Percentiles rank a stretch among this genome's conserved stretches.
Conservation (phyloP, 2,797 vertebrate genomes). For the Masticophis lateralis region DNA sequence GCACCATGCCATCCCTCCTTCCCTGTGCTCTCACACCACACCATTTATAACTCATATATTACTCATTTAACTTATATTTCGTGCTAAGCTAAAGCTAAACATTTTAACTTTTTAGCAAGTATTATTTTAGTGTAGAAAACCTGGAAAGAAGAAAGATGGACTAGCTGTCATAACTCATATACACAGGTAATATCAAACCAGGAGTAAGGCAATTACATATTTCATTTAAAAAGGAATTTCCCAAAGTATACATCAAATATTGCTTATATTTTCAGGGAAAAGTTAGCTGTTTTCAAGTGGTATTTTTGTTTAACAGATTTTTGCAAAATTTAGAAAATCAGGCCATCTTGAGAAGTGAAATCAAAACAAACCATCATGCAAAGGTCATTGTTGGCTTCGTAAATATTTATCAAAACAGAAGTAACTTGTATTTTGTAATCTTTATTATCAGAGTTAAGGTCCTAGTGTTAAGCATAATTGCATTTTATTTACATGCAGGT, state of each 20-base stretch:
- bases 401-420: background rate
- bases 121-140: slow-evolving; percentile 96
- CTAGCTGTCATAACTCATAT: slow-evolving; percentile 20
- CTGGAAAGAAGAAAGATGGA: slow-evolving; percentile 96
- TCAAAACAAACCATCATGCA: background rate
- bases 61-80: background rate
- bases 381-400: background rate
- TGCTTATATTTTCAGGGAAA: background rate
- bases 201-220: background rate
- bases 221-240: background rate
- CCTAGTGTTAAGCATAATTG: background rate
- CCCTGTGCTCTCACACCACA: background rate
- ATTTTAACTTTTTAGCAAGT: slow-evolving; percentile 80
- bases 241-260: background rate
- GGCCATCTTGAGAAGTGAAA: background rate
- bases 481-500: background rate
- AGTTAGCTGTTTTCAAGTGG: background rate
- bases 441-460: background rate
- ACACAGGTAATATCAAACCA: background rate
- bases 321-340: background rate
- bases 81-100: slow-evolving; percentile 35
- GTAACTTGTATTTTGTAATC: background rate
- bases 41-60: background rate
- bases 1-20: background rate
- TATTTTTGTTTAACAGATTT: background rate